Conservation (phyloP, 1,140 invertebrate species). For the Drosophila obscura region DNA sequence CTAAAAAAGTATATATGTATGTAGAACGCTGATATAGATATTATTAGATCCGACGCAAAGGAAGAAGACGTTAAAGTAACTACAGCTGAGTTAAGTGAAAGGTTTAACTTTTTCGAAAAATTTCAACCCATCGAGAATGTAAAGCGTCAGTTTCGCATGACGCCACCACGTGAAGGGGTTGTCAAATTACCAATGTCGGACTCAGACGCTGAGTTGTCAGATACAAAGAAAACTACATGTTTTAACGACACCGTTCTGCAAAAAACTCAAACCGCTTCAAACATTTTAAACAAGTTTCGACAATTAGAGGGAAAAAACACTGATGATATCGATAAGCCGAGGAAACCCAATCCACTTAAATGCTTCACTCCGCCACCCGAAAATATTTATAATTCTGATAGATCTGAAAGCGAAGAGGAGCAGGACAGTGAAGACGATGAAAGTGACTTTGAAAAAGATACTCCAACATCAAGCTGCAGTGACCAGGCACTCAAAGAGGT, state of each 20-base stretch:
- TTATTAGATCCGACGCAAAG: conserved; percentile 85
- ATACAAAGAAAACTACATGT: not conserved
- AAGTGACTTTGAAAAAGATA: conserved; percentile 11
- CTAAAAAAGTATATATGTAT: not conserved
- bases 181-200: conserved; percentile 85
- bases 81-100: conserved; percentile 91
- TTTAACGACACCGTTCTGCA: conserved; percentile 85
- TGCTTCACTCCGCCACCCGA: conserved; percentile 94
- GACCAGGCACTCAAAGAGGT: conserved; percentile 66
- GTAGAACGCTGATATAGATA: conserved; percentile 25
- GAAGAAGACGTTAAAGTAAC: conserved; percentile 91
- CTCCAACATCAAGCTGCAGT: not conserved
- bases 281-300: conserved; percentile 93
- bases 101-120: conserved; percentile 96
- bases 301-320: conserved; percentile 92
- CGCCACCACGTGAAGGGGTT: conserved; percentile 91
- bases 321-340: conserved; percentile 84
- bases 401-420: conserved; percentile 83
- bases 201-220: conserved; percentile 11
- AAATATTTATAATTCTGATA: conserved; percentile 85
- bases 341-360: conserved; percentile 91
- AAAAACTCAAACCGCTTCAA: conserved; percentile 90
- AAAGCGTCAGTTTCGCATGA: conserved; percentile 92
- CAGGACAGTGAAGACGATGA: conserved; percentile 63
- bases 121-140: conserved; percentile 89